These are phyloP conservation scores for Mus spicilegus DNA, from an alignment of 2,113 vertebrate genomes.

Conservation along the genomic window DNA sequence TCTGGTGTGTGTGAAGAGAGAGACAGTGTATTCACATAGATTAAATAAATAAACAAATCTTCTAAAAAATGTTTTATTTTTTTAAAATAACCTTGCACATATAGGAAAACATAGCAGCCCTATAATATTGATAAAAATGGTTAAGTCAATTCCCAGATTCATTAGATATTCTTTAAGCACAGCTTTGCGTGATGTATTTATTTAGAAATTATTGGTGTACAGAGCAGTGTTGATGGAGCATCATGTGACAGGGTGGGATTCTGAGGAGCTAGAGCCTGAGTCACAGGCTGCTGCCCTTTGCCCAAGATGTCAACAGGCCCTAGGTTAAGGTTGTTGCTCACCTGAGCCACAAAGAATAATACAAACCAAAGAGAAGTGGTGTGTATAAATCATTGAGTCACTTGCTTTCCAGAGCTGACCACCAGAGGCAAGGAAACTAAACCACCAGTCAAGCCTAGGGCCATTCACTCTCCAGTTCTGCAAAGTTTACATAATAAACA, in stretches of 20 bases:
- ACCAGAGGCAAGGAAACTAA: neutral
- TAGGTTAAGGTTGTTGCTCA: neutral
- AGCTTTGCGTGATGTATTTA: neutral
- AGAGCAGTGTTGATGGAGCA: neutral
- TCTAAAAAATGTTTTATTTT: too few species aligned
- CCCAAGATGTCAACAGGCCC: neutral
- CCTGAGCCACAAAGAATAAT: neutral
- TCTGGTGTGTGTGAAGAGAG: too few species aligned
- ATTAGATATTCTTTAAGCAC: neutral
- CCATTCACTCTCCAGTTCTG: neutral
- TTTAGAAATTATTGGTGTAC: neutral
- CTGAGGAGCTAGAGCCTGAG: neutral
- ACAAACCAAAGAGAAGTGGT: conserved; percentile 15
- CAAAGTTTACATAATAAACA: neutral
- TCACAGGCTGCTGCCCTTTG: neutral
- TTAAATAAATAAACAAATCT: too few species aligned
- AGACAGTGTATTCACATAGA: too few species aligned
- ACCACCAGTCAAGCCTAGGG: neutral
- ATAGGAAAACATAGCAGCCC: neutral
- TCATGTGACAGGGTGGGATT: neutral
- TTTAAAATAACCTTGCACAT: neutral
- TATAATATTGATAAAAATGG: neutral
- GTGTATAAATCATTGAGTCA: neutral
- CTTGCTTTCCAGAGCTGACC: neutral
- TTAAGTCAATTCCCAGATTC: conserved; percentile 24